A percentile compares a stretch with the other conserved stretches of the same genome.
Evolutionary conservation across 1,140 invertebrate genomes (phyloP).

Genomic region (Lepidurus apus): DNA sequence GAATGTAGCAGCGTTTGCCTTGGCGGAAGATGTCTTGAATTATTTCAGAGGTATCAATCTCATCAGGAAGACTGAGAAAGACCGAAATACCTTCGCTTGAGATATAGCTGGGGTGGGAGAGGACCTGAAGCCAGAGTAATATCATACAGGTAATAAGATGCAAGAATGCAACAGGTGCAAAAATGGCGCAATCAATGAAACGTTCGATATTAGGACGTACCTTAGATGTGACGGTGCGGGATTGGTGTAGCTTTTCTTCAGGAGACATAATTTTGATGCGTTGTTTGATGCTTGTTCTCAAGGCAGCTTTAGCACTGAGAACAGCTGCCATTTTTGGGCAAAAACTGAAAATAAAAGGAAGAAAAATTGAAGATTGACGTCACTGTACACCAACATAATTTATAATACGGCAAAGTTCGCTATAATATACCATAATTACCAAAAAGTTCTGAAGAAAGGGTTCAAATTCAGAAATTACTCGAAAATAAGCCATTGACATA

Average conservation of each 20-base stretch:
- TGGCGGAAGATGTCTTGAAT: constrained; percentile 30
- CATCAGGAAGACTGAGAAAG: constrained; percentile 32
- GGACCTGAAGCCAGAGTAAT: constrained; percentile 11
- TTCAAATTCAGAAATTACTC: too few species aligned
- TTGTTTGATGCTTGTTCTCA: constrained; percentile 27
- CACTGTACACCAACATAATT: too few species aligned
- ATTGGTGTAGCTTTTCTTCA: constrained; percentile 24
- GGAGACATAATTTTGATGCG: neutral
- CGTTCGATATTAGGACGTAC: neutral
- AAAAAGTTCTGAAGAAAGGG: too few species aligned
- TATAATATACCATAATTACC: too few species aligned
- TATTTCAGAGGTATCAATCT: constrained; percentile 31
- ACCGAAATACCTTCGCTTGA: constrained; percentile 26
- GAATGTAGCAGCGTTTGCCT: constrained; percentile 34
- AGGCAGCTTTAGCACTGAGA: constrained; percentile 5
- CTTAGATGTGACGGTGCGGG: constrained; percentile 24
- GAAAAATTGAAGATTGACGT: too few species aligned
- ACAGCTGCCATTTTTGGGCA: neutral
- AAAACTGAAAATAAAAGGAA: neutral
- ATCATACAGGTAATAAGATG: neutral
- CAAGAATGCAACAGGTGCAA: neutral
- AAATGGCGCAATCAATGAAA: neutral
- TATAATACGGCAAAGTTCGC: too few species aligned
- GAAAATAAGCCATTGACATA: too few species aligned
- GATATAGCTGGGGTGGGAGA: constrained; percentile 27